These are phyloP conservation scores for Athrips mouffetella DNA, from an alignment of 2,888 invertebrate genomes.

Conservation along the genomic window DNA sequence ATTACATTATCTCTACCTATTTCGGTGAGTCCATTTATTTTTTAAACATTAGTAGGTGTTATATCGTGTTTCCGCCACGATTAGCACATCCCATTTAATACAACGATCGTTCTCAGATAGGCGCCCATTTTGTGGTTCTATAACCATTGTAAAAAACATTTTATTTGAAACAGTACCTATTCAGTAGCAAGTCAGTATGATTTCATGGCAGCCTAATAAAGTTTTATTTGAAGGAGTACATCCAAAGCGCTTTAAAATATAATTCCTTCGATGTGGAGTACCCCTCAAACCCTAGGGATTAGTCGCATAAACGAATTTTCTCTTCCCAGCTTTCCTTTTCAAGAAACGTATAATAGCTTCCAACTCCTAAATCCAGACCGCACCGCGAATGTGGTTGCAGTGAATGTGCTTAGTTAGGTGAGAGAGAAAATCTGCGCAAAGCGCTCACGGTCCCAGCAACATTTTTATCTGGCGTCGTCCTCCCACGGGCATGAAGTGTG, in stretches of 20 bases:
- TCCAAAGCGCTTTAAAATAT: too few relatives aligned
- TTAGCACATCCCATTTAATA: not conserved
- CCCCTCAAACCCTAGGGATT: not conserved
- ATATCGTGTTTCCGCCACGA: not conserved
- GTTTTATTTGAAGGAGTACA: too few relatives aligned
- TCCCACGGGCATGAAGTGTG: conserved; percentile 57
- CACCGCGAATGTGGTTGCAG: conserved; percentile 11
- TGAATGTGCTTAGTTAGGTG: conserved; percentile 20
- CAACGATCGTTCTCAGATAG: not conserved
- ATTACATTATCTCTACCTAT: too few relatives aligned
- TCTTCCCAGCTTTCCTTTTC: not conserved
- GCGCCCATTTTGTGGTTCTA: not conserved
- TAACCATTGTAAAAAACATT: not conserved
- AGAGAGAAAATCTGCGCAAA: conserved; percentile 43
- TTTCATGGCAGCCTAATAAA: too few relatives aligned
- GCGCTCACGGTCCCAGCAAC: conserved; percentile 44
- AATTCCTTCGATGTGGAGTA: not conserved
- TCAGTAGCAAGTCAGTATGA: not conserved
- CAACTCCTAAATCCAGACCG: conserved; percentile 15
- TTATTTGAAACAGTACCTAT: not conserved
- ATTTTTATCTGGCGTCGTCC: conserved; percentile 52
- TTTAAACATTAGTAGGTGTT: too few relatives aligned
- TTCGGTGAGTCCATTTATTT: not conserved
- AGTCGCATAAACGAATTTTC: conserved; percentile 1
- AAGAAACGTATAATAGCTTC: conserved; percentile 10